Evolutionary conservation across 2,888 invertebrate genomes (phyloP).

Genomic region (Amaurobius ferox): DNA sequence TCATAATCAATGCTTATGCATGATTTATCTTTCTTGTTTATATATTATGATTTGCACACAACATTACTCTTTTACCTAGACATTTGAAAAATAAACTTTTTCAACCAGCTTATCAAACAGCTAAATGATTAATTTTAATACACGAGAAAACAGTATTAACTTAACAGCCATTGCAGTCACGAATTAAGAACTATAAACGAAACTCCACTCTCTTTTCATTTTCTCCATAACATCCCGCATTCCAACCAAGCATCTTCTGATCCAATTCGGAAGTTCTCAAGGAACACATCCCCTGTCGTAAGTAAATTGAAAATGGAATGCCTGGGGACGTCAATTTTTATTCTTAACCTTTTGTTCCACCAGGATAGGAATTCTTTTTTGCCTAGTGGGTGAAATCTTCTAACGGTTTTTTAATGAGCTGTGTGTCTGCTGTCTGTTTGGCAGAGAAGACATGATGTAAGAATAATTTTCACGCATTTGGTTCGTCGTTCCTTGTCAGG

Average conservation of each 20-base stretch:
- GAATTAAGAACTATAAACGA: no score
- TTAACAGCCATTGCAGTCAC: no score
- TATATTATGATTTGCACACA: no score
- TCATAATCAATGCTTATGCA: no score
- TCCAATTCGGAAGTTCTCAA: conserved; percentile 27
- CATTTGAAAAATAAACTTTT: no score
- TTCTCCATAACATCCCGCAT: neutral
- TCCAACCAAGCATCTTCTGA: neutral
- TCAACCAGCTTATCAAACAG: no score
- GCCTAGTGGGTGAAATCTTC: neutral
- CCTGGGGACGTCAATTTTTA: conserved; percentile 61
- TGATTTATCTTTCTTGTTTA: no score
- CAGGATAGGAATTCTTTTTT: neutral
- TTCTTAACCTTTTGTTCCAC: conserved; percentile 60
- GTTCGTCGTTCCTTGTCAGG: neutral
- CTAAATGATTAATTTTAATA: no score
- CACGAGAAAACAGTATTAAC: no score
- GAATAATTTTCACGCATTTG: neutral
- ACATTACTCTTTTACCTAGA: no score
- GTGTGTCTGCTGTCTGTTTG: neutral
- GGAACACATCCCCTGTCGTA: conserved; percentile 32
- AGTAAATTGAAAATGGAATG: conserved; percentile 70
- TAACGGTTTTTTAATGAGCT: conserved; percentile 14
- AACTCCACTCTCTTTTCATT: no score
- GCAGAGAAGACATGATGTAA: neutral